Base-by-base conservation (phyloP, 2,113 vertebrate genomes). In the Galeopterus variegatus region DNA sequence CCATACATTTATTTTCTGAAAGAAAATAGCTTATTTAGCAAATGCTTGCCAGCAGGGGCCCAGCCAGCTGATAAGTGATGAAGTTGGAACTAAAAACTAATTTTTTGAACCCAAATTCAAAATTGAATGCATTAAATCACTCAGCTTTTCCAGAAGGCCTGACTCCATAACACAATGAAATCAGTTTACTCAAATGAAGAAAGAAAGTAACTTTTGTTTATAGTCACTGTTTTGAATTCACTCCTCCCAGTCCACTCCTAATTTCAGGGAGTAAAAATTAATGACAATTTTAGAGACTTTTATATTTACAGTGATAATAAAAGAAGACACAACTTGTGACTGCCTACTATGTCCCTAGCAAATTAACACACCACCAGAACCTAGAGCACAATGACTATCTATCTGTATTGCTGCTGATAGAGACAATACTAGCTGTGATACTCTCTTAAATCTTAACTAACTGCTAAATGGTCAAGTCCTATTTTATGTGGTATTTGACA, bases 21-120 rank as follows among this genome's bases (percentile, higher is more conserved):
- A 45, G 60, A 72, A 95, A 93, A 82, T 60, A 5, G 52, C 24
- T 90, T 64, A 52, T 83, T 95, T 91, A 92, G 26, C 58, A 92
- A 89, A 84, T 94, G 10, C 31, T 89, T 91, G 5, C 31, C 45
- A 62, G n/a, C 36, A 69, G 62, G 50, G n/a, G 6, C 26, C 91
- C 23, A 33, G 12, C 72, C 56, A 85, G 31, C 45, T 33, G 8
- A 24, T 41, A 70, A 62, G 41, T 24, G 76, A 60, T n/a, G 1
- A 58, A 50, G 28, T 1, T 82, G 14, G 4, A 65, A 92, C 84
- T 56, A 75, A 93, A 95, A 72, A 15, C 23, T 81, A 52, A 93
- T 45, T 93, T 70, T 56, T 72, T 28, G 23, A 88, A 67, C 2
- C 14, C 3, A 36, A 86, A 17, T 76, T 96, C 81, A 95, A 93